These are phyloP conservation scores for Eriocheir sinensis DNA, from an alignment of 1,140 invertebrate genomes.

Conservation along the genomic window DNA sequence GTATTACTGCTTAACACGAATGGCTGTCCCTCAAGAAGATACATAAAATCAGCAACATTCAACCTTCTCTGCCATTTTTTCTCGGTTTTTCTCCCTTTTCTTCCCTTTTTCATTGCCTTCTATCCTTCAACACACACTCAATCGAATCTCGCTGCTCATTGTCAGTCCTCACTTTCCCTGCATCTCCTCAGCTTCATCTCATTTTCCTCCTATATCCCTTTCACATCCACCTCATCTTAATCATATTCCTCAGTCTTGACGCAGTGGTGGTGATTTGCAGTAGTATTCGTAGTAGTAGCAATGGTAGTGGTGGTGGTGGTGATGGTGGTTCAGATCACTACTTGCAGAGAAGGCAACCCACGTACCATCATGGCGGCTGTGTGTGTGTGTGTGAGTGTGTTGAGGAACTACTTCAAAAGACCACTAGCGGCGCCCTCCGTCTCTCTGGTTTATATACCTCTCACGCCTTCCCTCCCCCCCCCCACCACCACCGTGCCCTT, in stretches of 20 bases:
- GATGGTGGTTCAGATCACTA: not conserved
- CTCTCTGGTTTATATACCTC: not conserved
- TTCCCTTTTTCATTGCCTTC: not conserved
- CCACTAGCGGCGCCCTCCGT: not conserved
- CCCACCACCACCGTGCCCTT: not conserved
- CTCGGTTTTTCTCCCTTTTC: not conserved
- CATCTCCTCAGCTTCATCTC: not conserved
- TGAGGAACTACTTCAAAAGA: not conserved
- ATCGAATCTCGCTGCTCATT: too few relatives aligned
- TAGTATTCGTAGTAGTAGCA: not conserved
- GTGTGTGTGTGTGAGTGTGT: too few relatives aligned
- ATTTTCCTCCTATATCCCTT: not conserved
- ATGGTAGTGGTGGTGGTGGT: not conserved
- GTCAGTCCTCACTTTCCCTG: too few relatives aligned
- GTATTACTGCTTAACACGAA: too few relatives aligned
- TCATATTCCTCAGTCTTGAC: not conserved
- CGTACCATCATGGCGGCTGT: not conserved
- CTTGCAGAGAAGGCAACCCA: not conserved
- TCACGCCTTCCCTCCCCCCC: not conserved
- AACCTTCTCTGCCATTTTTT: not conserved
- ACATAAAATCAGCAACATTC: too few relatives aligned
- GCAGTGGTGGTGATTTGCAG: not conserved
- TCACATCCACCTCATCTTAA: not conserved
- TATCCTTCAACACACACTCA: not conserved
- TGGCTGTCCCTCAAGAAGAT: too few relatives aligned